Evolutionary conservation across 2,797 vertebrate species (phyloP), one percentile per base, ranked within the genome.

Genomic region (Hippopotamyrus pictus): DNA sequence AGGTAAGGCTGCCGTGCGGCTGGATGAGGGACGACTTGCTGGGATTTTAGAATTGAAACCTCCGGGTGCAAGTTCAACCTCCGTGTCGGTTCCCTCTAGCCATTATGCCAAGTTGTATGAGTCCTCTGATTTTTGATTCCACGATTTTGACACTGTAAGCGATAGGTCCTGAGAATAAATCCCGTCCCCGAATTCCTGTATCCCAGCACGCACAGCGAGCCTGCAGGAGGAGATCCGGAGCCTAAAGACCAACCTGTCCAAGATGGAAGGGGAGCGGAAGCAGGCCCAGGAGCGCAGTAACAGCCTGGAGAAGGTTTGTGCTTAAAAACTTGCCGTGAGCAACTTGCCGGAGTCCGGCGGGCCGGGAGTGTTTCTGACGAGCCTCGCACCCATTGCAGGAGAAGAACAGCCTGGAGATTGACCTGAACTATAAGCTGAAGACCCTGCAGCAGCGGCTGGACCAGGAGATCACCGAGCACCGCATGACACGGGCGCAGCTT

Each of bases 341-440:
- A 8, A 3, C 14, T 29, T 44, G 44, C 3, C 9, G 46, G 19
- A 25, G 19, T n/a, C 19, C 51, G 37, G 22, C 44, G 17, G 54
- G 83, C 46, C 41, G 50, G 50, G 25, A 14, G 12, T 22, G 44
- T 62, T 11, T 83, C n/a, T 82, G 25, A 88, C 7, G 62, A 44
- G 37, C 8, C 3, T 87, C 37, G 12, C 59, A 53, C 82, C 4
- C n/a, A 5, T 5, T 54, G 9, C 46, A 99, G 99, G 98, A 99
- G 93, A 99, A 98, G 94, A 99, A 99, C 95, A 98, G 96, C 93
- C 94, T 98, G 93, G 98, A 99, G 95, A 99, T 99, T 88, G 99
- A 99, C 94, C 96, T 99, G 93, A 99, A 98, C 95, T 99, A 99
- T 95, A 97, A 97, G 91, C 97, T 99, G 88, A 99, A 99, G 93